These are phyloP conservation scores for Calliphora vicina DNA, from an alignment of 1,140 invertebrate species.

Conservation along the genomic window DNA sequence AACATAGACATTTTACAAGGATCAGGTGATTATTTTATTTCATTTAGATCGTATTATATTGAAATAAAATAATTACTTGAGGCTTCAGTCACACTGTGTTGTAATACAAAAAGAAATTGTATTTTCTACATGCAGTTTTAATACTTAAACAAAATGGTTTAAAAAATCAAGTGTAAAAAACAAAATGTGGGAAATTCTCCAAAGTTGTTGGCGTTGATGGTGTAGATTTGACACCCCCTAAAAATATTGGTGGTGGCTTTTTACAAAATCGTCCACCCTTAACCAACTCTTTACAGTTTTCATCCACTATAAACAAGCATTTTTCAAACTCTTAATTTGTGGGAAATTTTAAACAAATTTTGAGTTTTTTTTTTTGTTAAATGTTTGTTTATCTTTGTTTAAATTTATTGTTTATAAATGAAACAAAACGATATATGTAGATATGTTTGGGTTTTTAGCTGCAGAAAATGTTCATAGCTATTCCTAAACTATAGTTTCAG, in stretches of 20 bases:
- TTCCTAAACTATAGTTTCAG: conserved; percentile 63
- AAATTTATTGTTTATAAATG: background rate
- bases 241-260: background rate
- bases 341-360: background rate
- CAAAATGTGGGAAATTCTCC: no score
- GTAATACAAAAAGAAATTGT: no score
- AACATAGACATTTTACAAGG: no score
- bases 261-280: background rate
- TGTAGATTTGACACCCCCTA: no score
- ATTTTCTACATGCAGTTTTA: no score
- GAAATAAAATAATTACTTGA: no score
- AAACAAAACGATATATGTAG: conserved; percentile 2
- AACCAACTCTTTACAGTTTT: background rate
- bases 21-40: no score
- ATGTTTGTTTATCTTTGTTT: background rate
- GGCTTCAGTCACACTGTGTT: no score
- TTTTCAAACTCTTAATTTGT: background rate
- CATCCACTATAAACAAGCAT: background rate
- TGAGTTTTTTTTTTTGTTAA: background rate
- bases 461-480: conserved; percentile 62
- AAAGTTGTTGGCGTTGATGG: no score
- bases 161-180: no score
- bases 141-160: background rate
- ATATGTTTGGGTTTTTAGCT: conserved; percentile 56
- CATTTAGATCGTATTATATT: no score